phyloP scores from a whole-genome alignment of 64 coral and sea anemone species.

The Exaiptasia diaphana region DNA sequence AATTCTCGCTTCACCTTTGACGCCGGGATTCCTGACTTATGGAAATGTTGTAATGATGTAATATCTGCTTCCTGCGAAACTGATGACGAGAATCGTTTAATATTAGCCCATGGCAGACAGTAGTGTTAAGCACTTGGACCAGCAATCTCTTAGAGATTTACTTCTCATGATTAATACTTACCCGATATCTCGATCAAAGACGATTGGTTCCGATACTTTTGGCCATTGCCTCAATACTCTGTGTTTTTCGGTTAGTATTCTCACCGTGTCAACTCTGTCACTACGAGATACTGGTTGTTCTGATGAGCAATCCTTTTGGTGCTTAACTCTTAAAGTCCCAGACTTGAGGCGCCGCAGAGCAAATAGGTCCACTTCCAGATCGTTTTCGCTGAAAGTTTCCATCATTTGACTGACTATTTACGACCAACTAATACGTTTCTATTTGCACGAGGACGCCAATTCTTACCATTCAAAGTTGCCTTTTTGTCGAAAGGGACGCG shows the following conservation, averaged over 20 bases:
- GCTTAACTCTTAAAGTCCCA: not conserved
- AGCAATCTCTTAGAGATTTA: not conserved
- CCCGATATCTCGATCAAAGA: not conserved
- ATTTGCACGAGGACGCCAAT: no score
- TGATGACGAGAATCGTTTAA: constrained; percentile 2
- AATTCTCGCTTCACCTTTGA: constrained; percentile 38
- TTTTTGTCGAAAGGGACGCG: no score
- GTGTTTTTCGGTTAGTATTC: not conserved
- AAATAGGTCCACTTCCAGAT: constrained; percentile 4
- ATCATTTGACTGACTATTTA: no score
- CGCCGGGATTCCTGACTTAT: constrained; percentile 54
- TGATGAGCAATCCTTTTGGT: not conserved
- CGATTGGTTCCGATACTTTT: not conserved
- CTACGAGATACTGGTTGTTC: not conserved
- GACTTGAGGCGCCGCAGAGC: not conserved
- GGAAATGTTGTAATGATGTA: constrained; percentile 22
- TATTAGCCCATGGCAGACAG: not conserved
- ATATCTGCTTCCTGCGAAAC: constrained; percentile 12
- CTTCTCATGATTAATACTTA: constrained; percentile 15
- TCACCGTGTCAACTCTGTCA: no score
- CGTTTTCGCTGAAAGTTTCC: not conserved
- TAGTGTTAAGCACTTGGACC: constrained; percentile 4
- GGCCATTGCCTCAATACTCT: not conserved
- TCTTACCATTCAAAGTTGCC: no score
- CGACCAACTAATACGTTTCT: no score